These are phyloP conservation scores for Rhagoletis zephyria DNA, from an alignment of 1,140 invertebrate species.

Conservation along the genomic window DNA sequence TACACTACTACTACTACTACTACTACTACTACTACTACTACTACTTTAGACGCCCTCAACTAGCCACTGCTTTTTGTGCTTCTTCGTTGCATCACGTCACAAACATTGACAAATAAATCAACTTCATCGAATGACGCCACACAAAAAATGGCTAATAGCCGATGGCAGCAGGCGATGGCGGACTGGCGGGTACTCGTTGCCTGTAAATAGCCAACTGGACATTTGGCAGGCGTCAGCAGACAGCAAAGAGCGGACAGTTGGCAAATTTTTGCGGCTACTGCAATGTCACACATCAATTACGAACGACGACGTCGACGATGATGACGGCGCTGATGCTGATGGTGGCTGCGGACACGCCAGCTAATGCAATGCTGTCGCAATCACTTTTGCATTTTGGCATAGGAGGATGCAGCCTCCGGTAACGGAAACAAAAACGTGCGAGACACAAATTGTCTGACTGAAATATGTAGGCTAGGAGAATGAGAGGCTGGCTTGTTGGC, in stretches of 20 bases:
- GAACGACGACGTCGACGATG: not conserved
- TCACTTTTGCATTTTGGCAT: not conserved
- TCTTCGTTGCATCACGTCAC: not conserved
- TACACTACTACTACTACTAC: not conserved
- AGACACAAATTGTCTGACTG: conserved; percentile 15
- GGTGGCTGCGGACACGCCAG: not conserved
- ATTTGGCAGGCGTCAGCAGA: conserved; percentile 25
- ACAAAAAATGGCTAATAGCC: conserved; percentile 35
- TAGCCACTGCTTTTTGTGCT: not conserved
- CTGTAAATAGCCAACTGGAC: conserved; percentile 21
- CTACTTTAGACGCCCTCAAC: not conserved
- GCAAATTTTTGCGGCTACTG: conserved; percentile 55
- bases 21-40: not conserved
- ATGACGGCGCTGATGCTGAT: not conserved
- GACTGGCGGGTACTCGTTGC: not conserved
- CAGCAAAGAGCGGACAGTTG: not conserved
- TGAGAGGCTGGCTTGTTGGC: too few species aligned
- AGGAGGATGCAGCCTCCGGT: not conserved
- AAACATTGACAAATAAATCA: conserved; percentile 31
- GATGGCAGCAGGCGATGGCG: not conserved
- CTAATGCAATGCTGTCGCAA: conserved; percentile 26
- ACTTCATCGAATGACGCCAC: not conserved
- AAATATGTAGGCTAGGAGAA: not conserved
- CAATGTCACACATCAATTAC: conserved; percentile 56
- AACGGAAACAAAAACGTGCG: too few species aligned